These are phyloP conservation scores for Orius insidiosus DNA, from an alignment of 1,140 invertebrate species.

Conservation along the genomic window DNA sequence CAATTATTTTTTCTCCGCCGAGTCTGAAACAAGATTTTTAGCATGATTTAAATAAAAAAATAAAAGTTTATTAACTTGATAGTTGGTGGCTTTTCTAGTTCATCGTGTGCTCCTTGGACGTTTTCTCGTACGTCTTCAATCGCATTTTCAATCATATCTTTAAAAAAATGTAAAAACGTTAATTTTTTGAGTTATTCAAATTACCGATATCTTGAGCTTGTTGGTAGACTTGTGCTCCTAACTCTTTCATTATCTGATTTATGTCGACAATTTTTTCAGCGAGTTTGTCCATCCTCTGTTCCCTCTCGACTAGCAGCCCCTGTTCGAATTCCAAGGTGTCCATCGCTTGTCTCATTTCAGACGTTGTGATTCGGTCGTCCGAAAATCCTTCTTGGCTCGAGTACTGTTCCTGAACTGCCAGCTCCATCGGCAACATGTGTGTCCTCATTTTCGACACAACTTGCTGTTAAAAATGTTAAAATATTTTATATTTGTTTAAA, in stretches of 20 bases:
- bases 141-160: slow-evolving; percentile 76
- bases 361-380: neutral
- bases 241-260: slow-evolving; percentile 78
- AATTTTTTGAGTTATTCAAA: slow-evolving; percentile 4
- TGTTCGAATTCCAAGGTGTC: slow-evolving; percentile 52
- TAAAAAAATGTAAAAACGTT: slow-evolving; percentile 20
- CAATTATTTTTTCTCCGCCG: slow-evolving; percentile 5
- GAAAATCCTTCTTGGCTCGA: no score
- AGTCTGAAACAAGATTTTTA: neutral
- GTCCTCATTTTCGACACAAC: no score
- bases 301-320: slow-evolving; percentile 52
- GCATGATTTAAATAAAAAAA: neutral
- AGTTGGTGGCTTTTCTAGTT: slow-evolving; percentile 56
- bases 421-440: no score
- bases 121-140: slow-evolving; percentile 59
- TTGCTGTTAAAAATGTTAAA: no score
- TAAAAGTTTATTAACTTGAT: slow-evolving; percentile 32
- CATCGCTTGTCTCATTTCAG: slow-evolving; percentile 18
- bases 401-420: no score
- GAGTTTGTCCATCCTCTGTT: slow-evolving; percentile 52
- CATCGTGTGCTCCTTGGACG: slow-evolving; percentile 57
- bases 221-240: slow-evolving; percentile 60
- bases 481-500: no score
- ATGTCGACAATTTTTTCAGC: slow-evolving; percentile 81
- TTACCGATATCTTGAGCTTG: slow-evolving; percentile 73